These are phyloP conservation scores for Saturnia pavonia DNA, from an alignment of 2,888 invertebrate species.

Conservation along the genomic window DNA sequence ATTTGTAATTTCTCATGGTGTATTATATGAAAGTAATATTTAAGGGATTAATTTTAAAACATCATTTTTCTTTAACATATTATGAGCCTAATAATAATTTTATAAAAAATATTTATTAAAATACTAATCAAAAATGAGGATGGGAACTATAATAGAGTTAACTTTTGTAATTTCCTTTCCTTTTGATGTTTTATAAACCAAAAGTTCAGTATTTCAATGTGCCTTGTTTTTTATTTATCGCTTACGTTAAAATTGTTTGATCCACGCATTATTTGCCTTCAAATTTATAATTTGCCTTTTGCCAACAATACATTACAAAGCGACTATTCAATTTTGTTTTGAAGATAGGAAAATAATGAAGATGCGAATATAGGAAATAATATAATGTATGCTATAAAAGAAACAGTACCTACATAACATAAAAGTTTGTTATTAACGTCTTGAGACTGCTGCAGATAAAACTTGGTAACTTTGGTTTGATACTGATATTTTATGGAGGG, in stretches of 20 bases:
- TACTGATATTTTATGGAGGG: conserved; percentile 32
- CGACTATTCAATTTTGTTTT: background rate
- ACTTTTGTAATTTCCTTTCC: background rate
- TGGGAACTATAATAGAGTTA: background rate
- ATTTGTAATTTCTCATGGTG: too few species aligned
- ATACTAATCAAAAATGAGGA: background rate
- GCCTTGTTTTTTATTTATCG: background rate
- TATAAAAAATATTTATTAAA: background rate
- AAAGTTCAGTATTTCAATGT: background rate
- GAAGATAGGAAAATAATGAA: background rate
- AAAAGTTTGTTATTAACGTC: conserved; percentile 11
- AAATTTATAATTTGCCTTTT: background rate
- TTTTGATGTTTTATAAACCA: background rate
- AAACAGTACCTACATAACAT: background rate
- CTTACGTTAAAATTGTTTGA: conserved; percentile 20
- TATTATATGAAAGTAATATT: too few species aligned
- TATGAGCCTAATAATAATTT: too few species aligned
- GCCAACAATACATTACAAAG: background rate
- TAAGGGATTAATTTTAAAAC: too few species aligned
- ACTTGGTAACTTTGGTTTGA: conserved; percentile 46
- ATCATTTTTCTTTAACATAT: too few species aligned
- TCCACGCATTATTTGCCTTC: background rate
- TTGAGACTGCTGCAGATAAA: conserved; percentile 27
- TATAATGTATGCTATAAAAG: background rate
- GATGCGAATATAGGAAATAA: background rate